phyloP scores from a whole-genome alignment of 2,113 vertebrate species.

The Phrynocephalus versicolor region DNA sequence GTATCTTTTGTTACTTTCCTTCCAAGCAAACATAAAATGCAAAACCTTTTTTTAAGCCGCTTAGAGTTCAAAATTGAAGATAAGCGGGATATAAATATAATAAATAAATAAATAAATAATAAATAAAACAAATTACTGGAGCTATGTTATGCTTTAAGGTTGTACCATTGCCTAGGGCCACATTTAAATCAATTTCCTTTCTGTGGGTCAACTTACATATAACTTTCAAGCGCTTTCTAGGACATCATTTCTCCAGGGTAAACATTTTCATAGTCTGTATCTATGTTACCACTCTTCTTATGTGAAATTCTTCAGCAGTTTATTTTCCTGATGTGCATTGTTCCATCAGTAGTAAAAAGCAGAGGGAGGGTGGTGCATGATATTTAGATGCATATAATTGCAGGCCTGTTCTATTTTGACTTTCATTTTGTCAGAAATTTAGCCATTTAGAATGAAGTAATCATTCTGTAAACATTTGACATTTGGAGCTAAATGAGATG shows the following conservation, averaged over 20 bases:
- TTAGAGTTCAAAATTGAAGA: too few relatives aligned
- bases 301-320: not conserved
- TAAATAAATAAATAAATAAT: too few relatives aligned
- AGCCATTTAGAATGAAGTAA: too few relatives aligned
- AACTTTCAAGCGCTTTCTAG: constrained; percentile 42
- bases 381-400: not conserved
- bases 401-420: not conserved
- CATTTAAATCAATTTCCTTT: constrained; percentile 12
- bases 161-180: not conserved
- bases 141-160: constrained; percentile 39
- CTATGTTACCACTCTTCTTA: constrained; percentile 22
- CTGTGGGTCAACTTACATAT: constrained; percentile 16
- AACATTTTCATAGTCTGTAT: constrained; percentile 24
- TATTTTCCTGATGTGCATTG: not conserved
- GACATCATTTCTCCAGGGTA: constrained; percentile 7
- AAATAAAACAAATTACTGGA: not conserved
- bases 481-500: not conserved
- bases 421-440: not conserved
- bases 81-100: too few relatives aligned
- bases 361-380: not conserved
- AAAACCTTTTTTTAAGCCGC: too few relatives aligned
- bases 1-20: constrained; percentile 18
- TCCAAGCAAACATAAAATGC: not conserved
- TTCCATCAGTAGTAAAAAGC: not conserved
- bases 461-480: not conserved